These are phyloP conservation scores for Montipora capitata DNA, from an alignment of 92 coral and sea anemone genomes.

Conservation along the genomic window DNA sequence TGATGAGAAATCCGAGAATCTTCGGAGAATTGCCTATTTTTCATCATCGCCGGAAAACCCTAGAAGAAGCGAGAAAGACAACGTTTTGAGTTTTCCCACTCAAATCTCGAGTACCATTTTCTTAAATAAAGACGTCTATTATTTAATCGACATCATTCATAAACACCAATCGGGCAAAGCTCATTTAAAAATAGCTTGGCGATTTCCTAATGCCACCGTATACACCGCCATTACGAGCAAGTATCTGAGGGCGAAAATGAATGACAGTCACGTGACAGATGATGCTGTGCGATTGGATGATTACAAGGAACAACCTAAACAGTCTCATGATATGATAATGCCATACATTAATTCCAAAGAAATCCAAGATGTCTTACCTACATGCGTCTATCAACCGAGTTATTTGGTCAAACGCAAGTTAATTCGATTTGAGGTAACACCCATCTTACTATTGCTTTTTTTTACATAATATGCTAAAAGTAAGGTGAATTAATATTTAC, in stretches of 20 bases:
- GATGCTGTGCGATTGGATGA: conserved; percentile 59
- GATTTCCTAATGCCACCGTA: conserved; percentile 41
- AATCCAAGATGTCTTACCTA: conserved; percentile 55
- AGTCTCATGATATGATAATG: conserved; percentile 33
- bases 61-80: conserved; percentile 45
- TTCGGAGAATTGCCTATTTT: conserved; percentile 78
- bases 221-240: conserved; percentile 74
- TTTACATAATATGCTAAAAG: too few relatives aligned
- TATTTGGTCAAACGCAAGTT: conserved; percentile 77
- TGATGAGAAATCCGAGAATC: conserved; percentile 63
- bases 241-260: conserved; percentile 56
- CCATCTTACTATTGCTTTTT: too few relatives aligned
- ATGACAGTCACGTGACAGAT: conserved; percentile 77
- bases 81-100: conserved; percentile 52
- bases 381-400: conserved; percentile 91
- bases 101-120: conserved; percentile 77
- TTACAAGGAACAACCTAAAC: conserved; percentile 41
- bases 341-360: conserved; percentile 65
- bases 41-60: conserved; percentile 64
- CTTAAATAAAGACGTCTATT: conserved; percentile 54
- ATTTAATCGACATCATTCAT: conserved; percentile 85
- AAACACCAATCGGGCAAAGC: conserved; percentile 77
- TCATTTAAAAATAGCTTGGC: conserved; percentile 90
- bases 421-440: conserved; percentile 84
- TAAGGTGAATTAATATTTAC: too few relatives aligned